Conservation (phyloP, 2,113 vertebrate genomes). For the Sciurus niger region DNA sequence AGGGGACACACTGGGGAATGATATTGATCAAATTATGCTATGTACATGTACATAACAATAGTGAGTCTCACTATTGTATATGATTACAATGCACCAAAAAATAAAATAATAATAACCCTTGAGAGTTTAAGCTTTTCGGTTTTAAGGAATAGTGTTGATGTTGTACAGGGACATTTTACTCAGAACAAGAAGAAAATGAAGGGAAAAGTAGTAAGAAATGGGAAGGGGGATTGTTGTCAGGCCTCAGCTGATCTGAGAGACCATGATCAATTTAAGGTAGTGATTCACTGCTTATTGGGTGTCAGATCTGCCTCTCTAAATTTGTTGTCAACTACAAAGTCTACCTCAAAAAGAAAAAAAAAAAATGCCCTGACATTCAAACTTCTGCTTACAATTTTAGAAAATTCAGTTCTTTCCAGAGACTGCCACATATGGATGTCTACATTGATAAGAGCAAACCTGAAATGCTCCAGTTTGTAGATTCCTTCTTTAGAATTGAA, state of each 20-base stretch:
- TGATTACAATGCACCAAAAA: too few species aligned
- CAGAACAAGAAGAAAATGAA: not conserved
- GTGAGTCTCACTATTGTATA: too few species aligned
- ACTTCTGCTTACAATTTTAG: slow-evolving; percentile 30
- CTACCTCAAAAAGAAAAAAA: not conserved
- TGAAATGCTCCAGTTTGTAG: not conserved
- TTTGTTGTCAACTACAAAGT: not conserved
- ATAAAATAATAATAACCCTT: not conserved
- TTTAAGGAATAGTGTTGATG: not conserved
- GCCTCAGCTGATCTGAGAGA: not conserved
- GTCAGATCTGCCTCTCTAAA: not conserved
- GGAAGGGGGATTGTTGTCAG: not conserved
- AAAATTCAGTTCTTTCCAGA: not conserved
- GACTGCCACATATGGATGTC: not conserved
- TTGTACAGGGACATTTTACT: not conserved
- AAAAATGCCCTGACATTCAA: not conserved
- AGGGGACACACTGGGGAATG: too few species aligned
- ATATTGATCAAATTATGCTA: too few species aligned
- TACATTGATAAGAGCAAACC: not conserved
- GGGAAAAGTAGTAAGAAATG: not conserved
- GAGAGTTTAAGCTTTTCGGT: not conserved
- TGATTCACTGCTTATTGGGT: not conserved
- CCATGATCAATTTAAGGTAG: not conserved
- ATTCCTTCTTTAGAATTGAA: slow-evolving; percentile 5
- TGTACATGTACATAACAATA: too few species aligned